phyloP scores from a whole-genome alignment of 2,113 vertebrate genomes.

The Rhombomys opimus region DNA sequence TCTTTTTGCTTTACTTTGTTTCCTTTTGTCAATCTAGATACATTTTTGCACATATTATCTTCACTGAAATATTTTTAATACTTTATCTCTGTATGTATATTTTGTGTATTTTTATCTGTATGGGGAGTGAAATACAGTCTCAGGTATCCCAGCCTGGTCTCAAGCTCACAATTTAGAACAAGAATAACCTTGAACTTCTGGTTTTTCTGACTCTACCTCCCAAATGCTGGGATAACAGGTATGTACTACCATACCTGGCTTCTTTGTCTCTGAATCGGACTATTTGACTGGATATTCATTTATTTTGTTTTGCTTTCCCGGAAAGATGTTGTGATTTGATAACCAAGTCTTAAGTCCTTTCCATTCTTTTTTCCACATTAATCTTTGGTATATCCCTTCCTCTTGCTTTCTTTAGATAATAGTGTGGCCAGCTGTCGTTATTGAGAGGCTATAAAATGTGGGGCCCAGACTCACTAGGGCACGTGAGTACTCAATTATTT shows the following conservation, averaged over 20 bases:
- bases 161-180: background rate
- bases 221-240: background rate
- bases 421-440: background rate
- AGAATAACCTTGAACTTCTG: background rate
- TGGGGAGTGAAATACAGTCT: background rate
- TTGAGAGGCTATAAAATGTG: background rate
- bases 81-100: background rate
- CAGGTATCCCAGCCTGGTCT: background rate
- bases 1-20: slow-evolving; percentile 24
- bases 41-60: background rate
- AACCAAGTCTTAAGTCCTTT: background rate
- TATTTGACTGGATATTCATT: background rate
- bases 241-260: too few species aligned
- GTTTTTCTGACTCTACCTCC: background rate
- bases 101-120: background rate
- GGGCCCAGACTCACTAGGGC: background rate
- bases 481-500: background rate
- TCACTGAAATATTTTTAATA: background rate
- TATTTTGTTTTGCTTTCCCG: background rate
- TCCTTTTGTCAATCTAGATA: background rate
- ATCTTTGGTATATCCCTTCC: slow-evolving; percentile 14
- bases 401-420: background rate
- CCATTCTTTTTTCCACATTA: slow-evolving; percentile 41
- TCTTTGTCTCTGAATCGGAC: slow-evolving; percentile 3
- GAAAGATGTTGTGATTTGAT: background rate